Base-by-base conservation (phyloP, 2,113 vertebrate genomes). In the Cranoglanis bouderius region DNA sequence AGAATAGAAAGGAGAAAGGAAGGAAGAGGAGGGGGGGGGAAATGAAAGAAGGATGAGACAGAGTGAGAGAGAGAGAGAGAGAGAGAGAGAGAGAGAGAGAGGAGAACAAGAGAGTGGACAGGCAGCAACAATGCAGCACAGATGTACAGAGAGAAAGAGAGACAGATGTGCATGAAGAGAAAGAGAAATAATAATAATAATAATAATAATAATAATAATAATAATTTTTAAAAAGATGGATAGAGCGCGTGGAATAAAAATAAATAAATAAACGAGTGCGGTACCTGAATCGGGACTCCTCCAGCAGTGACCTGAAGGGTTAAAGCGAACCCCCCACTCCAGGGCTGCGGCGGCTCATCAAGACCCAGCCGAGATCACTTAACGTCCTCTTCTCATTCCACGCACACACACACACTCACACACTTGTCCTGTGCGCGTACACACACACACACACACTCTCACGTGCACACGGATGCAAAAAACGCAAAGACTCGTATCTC, bases 241-340 rank as follows among this genome's bases (percentile, higher is more conserved):
- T 18, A 18, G 74, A 80, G 16, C 1, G n/a, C 16, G n/a, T 2
- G 19, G 2, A 29, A 46, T 24, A 29, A 6, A 51, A 3, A 40
- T 13, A 55, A 18, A n/a, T 0, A 2, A 6, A 43, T 61, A 29
- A 77, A 51, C 1, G 49, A 19, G 61, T 70, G 43, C 32, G 49
- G 35, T 91, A 91, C 91, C 91, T 91, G 88, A 67, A 77, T 91
- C 87, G 53, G 91, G 89, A 77, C 89, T 91, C 85, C 91, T 91
- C 91, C 91, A 88, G 91, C 74, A 80, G 86, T 91, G 90, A 89
- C 85, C 89, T 86, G 89, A 90, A 90, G 89, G 91, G 89, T 90
- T 87, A 89, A 85, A 90, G 43, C 53, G 77, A 80, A 86, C 85
- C 91, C 87, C 89, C 91, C 89, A 91, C 87, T 91, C 91, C 91